Evolutionary conservation across 2,113 vertebrate genomes (phyloP).

Genomic region (Chaetodon auriga): DNA sequence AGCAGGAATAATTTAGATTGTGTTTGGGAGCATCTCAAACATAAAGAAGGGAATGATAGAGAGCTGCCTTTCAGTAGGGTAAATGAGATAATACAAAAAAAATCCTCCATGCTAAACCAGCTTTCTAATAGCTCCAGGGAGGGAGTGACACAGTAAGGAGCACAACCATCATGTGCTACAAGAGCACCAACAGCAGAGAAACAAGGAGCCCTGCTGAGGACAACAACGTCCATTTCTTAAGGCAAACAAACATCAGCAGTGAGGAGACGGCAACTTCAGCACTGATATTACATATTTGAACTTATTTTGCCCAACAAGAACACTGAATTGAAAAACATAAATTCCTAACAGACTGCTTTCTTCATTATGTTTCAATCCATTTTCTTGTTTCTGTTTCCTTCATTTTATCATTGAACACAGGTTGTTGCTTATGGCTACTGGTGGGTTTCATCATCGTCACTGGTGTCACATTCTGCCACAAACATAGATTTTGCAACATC

Average conservation of each 20-base stretch:
- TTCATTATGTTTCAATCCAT: background rate
- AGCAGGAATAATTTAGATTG: conserved; percentile 1
- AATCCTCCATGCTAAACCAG: background rate
- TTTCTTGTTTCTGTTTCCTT: background rate
- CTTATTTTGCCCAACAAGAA: background rate
- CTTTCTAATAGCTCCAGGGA: conserved; percentile 6
- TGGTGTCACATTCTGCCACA: too few relatives aligned
- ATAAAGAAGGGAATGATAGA: conserved; percentile 1
- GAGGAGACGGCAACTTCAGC: background rate
- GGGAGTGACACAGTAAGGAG: background rate
- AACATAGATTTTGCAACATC: too few relatives aligned
- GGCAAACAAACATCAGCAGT: conserved; percentile 19
- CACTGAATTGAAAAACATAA: background rate
- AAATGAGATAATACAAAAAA: conserved; percentile 26
- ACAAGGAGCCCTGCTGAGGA: conserved; percentile 24
- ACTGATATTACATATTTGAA: background rate
- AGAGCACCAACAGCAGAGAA: background rate
- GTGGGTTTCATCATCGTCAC: too few relatives aligned
- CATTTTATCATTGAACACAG: background rate
- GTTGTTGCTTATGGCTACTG: background rate
- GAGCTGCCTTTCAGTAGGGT: background rate
- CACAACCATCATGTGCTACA: conserved; percentile 25
- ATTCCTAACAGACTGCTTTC: background rate
- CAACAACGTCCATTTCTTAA: conserved; percentile 1
- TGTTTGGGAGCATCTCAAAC: conserved; percentile 1